Base-by-base conservation (phyloP, 2,888 invertebrate species). In the Antitype chi region DNA sequence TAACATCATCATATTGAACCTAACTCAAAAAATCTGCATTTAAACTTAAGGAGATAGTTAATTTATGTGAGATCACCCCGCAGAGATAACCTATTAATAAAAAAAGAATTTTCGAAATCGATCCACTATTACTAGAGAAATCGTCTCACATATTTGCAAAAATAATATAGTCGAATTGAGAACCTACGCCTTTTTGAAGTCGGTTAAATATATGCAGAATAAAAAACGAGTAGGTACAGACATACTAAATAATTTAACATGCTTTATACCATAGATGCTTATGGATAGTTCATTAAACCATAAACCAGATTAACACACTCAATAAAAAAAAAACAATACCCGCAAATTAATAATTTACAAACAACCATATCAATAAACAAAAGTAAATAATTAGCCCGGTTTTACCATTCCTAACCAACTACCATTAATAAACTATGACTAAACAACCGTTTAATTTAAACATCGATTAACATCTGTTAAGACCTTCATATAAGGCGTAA, bases 351-450 rank as follows among this genome's bases (percentile, higher is more conserved):
- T 28, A 52, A 66, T 11, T 55, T 25, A 28, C 17, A 68, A 53
- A 70, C 8, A 5, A 15, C 20, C 20, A 52, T 25, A 17, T 9
- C 4, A 55, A 43, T 43, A 49, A 69, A 68, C 9, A 67, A n/a
- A 52, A 70, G 25, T 55, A 75, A 66, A 67, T 49, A 57, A 59
- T 62, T n/a, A 53, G 28, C 55, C 28, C 3, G 53, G 38, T 70
- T 63, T 7, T 23, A 80, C 47, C 66, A 67, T 74, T 62, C 7
- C 0, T 28, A 74, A n/a, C n/a, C n/a, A n/a, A n/a, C n/a, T n/a
- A n/a, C n/a, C n/a, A n/a, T n/a, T n/a, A n/a, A 53, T 70, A 80
- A 71, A n/a, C 63, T 62, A 57, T 74, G 47, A 70, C 55, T 85
- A 70, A 74, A 60, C 59, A 23, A 63, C 20, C 43, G 63, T 63